Evolutionary conservation across 30 jellyfish, hydroid and myxozoan species (phyloP).

Genomic region (Catostylus mosaicus): DNA sequence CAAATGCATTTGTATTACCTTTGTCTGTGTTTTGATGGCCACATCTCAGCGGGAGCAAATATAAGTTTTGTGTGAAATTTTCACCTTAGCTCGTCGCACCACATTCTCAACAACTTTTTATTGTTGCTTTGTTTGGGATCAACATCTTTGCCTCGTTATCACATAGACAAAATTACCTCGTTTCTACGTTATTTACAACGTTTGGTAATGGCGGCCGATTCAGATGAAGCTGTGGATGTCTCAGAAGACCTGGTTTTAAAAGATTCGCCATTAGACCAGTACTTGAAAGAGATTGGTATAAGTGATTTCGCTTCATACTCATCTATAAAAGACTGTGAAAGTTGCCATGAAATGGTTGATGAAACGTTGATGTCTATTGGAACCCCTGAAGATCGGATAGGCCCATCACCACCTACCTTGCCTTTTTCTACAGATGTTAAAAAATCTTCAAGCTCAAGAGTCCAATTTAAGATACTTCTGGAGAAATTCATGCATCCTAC

Average conservation of each 20-base stretch:
- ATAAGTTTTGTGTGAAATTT: no score
- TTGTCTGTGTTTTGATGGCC: neutral
- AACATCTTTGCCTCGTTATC: neutral
- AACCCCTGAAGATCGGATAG: neutral
- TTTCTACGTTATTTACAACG: neutral
- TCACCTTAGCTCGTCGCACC: no score
- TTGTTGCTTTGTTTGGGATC: neutral
- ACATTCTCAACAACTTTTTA: neutral
- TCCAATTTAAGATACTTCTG: no score
- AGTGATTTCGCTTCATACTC: conserved; percentile 38
- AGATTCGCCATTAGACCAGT: conserved; percentile 56
- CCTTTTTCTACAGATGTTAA: neutral
- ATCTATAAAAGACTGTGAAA: neutral
- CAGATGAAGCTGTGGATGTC: conserved; percentile 26
- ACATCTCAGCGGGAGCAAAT: neutral
- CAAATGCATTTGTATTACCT: no score
- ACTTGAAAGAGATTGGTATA: conserved; percentile 54
- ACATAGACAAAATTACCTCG: neutral
- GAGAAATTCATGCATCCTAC: neutral
- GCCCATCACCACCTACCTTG: neutral
- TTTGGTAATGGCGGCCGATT: conserved; percentile 13
- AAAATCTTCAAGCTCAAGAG: neutral
- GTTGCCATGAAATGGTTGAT: neutral
- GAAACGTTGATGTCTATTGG: neutral
- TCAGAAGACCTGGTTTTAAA: conserved; percentile 53